phyloP scores from a whole-genome alignment of 30 jellyfish, hydroid and myxozoan species.

The Pseudorhiza aurosa region DNA sequence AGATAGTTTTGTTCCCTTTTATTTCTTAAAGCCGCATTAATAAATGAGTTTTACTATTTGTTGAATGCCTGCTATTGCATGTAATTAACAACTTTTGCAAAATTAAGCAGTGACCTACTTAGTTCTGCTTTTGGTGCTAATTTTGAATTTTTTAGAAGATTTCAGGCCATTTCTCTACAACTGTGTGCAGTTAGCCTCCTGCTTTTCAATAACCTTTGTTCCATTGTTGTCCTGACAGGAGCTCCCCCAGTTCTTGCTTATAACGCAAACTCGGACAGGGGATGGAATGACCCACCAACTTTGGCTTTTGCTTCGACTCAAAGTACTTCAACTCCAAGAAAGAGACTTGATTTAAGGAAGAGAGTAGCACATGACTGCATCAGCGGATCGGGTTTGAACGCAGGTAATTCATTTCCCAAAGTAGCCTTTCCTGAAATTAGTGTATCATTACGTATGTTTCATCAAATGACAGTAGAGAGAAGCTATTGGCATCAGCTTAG shows the following conservation, averaged over 20 bases:
- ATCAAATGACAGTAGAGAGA: background rate
- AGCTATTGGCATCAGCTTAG: background rate
- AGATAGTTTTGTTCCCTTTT: too few relatives aligned
- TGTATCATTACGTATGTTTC: background rate
- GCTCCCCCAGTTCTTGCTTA: conserved; percentile 59
- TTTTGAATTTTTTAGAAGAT: too few relatives aligned
- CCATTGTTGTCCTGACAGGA: conserved; percentile 6
- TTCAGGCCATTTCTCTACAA: too few relatives aligned
- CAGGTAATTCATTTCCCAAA: conserved; percentile 5
- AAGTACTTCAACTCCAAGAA: conserved; percentile 62
- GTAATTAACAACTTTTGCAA: too few relatives aligned
- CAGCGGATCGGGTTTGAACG: conserved; percentile 39
- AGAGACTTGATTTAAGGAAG: conserved; percentile 78
- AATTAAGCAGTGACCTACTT: too few relatives aligned
- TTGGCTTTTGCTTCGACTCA: conserved; percentile 67
- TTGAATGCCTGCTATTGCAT: too few relatives aligned
- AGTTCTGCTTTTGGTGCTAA: too few relatives aligned
- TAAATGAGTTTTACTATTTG: too few relatives aligned
- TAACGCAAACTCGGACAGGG: conserved; percentile 81
- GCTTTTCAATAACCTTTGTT: too few relatives aligned
- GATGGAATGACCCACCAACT: conserved; percentile 99
- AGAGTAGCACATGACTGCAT: conserved; percentile 86
- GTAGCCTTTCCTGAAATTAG: background rate
- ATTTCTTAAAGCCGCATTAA: too few relatives aligned
- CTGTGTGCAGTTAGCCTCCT: too few relatives aligned